A percentile compares a stretch with the other conserved stretches of the same genome.
Evolutionary conservation across 2,113 vertebrate species (phyloP).

Genomic region (Cyphomyrus plagiostoma): DNA sequence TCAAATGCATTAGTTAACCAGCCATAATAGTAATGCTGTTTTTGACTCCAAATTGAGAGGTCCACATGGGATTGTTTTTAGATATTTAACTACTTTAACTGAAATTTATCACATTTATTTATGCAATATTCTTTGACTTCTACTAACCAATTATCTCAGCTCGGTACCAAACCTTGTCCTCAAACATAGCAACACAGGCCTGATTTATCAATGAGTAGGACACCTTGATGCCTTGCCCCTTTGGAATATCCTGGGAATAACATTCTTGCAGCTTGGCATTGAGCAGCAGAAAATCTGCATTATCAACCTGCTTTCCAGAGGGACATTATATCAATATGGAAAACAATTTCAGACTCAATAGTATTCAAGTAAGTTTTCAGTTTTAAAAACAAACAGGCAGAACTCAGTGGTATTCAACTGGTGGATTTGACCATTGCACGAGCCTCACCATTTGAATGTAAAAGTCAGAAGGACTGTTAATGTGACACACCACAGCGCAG

Average conservation of each 20-base stretch:
- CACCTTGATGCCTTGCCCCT: slow-evolving; percentile 53
- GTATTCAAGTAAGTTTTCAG: neutral
- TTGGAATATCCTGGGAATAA: slow-evolving; percentile 47
- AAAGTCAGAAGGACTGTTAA: slow-evolving; percentile 78
- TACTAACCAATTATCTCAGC: slow-evolving; percentile 73
- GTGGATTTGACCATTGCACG: neutral
- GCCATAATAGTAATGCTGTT: neutral
- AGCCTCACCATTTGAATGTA: slow-evolving; percentile 74
- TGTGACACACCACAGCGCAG: slow-evolving; percentile 66
- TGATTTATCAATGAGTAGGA: slow-evolving; percentile 68
- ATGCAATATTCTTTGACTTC: neutral
- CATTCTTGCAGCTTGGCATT: slow-evolving; percentile 66
- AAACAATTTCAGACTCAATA: neutral
- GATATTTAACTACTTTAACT: neutral
- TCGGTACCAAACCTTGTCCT: slow-evolving; percentile 78
- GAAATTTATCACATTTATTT: neutral
- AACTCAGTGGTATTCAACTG: neutral
- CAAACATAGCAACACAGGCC: slow-evolving; percentile 72
- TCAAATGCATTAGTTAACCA: neutral
- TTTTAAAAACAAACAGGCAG: neutral
- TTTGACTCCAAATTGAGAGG: neutral
- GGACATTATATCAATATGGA: neutral
- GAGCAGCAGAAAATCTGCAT: slow-evolving; percentile 59
- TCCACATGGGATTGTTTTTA: neutral
- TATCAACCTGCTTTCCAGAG: slow-evolving; percentile 59